A percentile compares a stretch with the other conserved stretches of the same genome.
Evolutionary conservation across 1,140 invertebrate genomes (phyloP).

Genomic region (Penaeus japonicus): DNA sequence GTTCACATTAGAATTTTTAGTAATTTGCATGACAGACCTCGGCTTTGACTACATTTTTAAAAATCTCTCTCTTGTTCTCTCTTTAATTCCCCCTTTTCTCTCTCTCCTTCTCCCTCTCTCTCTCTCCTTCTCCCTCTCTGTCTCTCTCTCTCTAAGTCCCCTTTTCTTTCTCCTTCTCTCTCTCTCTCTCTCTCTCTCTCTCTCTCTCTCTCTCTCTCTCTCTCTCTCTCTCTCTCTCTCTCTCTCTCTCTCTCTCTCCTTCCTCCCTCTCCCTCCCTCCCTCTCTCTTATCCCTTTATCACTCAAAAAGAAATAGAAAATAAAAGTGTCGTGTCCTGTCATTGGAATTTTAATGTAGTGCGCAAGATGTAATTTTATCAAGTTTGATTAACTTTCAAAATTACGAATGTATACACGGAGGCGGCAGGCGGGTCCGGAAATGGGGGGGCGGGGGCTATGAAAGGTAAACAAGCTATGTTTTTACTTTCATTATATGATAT

Average conservation of each 20-base stretch:
- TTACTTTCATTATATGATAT: no score
- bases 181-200: neutral
- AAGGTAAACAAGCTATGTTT: no score
- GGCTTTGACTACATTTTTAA: neutral
- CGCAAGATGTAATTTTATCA: no score
- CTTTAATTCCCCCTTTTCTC: neutral
- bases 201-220: neutral
- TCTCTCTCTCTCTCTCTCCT: neutral
- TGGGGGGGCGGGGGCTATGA: no score
- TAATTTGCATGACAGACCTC: neutral
- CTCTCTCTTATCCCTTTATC: slow-evolving; percentile 14
- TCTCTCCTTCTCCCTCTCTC: neutral
- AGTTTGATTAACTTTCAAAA: no score
- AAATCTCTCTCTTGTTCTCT: slow-evolving; percentile 22
- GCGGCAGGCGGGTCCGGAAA: no score
- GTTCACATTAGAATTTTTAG: no score
- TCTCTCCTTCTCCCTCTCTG: neutral
- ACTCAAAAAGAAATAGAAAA: no score
- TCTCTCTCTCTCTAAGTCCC: neutral
- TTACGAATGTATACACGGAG: no score
- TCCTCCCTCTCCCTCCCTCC: neutral
- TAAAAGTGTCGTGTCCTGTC: no score
- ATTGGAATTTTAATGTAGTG: no score
- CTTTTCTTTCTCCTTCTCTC: neutral
- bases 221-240: no score